Conservation (phyloP, 1,140 invertebrate species). For the Scylla paramamosain region DNA sequence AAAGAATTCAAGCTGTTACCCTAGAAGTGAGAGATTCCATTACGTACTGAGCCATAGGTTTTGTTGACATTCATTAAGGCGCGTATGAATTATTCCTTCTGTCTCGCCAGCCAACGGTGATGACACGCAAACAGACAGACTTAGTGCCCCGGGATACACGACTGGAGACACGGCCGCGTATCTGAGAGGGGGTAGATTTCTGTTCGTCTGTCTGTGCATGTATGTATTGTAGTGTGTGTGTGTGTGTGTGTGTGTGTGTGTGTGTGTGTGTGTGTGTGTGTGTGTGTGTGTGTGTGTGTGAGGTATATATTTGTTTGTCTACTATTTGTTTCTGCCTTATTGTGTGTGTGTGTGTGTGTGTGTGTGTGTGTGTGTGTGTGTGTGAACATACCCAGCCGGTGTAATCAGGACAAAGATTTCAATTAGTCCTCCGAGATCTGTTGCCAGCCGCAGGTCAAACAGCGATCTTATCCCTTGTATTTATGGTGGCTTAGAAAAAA, state of each 20-base stretch:
- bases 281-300: background rate
- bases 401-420: background rate
- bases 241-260: background rate
- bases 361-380: background rate
- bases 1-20: background rate
- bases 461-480: background rate
- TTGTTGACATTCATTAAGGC: background rate
- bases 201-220: background rate
- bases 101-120: background rate
- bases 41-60: background rate
- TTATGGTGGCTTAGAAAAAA: background rate
- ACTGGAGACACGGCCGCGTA: background rate
- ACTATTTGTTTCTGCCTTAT: no score
- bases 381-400: background rate
- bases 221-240: background rate
- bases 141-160: background rate
- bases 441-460: background rate
- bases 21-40: background rate
- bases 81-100: background rate
- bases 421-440: background rate
- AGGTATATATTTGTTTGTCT: no score
- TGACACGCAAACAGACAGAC: background rate
- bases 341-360: slow-evolving; percentile 6
- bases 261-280: slow-evolving; percentile 1
- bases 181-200: background rate